These are phyloP conservation scores for Entelurus aequoreus DNA, from an alignment of 2,113 vertebrate species.

Conservation along the genomic window DNA sequence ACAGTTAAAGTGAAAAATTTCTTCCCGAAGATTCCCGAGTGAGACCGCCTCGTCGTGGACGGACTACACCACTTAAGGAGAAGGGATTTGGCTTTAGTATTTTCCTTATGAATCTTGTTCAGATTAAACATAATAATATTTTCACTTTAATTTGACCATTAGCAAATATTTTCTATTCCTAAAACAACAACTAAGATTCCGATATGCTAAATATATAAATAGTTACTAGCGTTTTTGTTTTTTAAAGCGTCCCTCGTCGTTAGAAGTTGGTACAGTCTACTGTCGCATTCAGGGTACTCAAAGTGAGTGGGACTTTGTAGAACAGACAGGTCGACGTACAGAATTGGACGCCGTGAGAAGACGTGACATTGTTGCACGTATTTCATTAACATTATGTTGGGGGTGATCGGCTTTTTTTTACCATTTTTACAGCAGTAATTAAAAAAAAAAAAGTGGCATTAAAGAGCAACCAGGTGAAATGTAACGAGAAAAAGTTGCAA, in stretches of 20 bases:
- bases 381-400: too few species aligned
- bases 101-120: background rate
- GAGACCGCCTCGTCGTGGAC: constrained; percentile 29
- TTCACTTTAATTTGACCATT: background rate
- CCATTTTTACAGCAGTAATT: too few species aligned
- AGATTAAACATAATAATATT: background rate
- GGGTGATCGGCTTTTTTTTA: too few species aligned
- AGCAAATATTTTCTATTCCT: background rate
- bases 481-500: too few species aligned
- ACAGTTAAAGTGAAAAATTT: constrained; percentile 10
- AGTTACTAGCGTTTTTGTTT: background rate
- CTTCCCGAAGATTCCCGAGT: background rate
- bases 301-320: constrained; percentile 5
- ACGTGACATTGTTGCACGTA: too few species aligned
- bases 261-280: constrained; percentile 38
- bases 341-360: too few species aligned
- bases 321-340: background rate
- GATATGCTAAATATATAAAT: too few species aligned
- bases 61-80: constrained; percentile 33
- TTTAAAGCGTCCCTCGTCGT: background rate
- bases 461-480: too few species aligned
- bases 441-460: too few species aligned
- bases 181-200: background rate
- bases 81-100: background rate
- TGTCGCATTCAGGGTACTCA: background rate